Base-by-base conservation (phyloP, 2,888 invertebrate genomes). In the Chorisops tibialis region DNA sequence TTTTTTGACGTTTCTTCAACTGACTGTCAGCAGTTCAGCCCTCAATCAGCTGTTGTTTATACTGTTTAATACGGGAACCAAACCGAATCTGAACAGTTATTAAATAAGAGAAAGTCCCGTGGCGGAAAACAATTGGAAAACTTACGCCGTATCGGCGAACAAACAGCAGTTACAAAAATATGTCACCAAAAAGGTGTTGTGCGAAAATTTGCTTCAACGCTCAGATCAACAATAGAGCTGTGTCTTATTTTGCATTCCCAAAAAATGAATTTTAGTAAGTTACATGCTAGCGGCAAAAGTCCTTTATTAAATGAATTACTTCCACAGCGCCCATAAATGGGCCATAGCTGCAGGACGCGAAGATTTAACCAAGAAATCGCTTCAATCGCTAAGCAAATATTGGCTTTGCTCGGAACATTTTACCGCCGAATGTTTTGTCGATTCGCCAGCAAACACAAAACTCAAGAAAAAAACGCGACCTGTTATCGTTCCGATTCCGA, bases 151-250 rank as follows among this genome's bases (percentile, higher is more conserved):
- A 12, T 12, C 4, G 16, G 14, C 11, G 16, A n/a, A n/a, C n/a
- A n/a, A n/a, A 48, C 21, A 61, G 11, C 21, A 22, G 18, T 18
- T 30, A 16, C 6, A 51, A 22, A 16, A 9, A n/a, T 61, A 67
- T 35, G 9, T 67, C 68, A 67, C 63, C 68, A 1, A 68, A 68
- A 37, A 59, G 69, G 18, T 69, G 69, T 18, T 67, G 66, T 56
- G 69, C 69, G 3, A 65, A 65, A 35, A 65, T 63, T 19, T 69
- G 69, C 21, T 69, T 67, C n/a, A 69, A 69, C 45, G 66, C 67
- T 0, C 67, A 67, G 12, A n/a, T 65, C 2, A 66, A 62, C 14
- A 69, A 65, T 30, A 68, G 63, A 59, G 63, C 49, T 19, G 61
- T 69, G 19, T 35, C 63, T 2, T 69, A 69, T 39, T 68, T 68